Conservation (phyloP, 2,113 vertebrate species). For the Ivindomyrus marchei region DNA sequence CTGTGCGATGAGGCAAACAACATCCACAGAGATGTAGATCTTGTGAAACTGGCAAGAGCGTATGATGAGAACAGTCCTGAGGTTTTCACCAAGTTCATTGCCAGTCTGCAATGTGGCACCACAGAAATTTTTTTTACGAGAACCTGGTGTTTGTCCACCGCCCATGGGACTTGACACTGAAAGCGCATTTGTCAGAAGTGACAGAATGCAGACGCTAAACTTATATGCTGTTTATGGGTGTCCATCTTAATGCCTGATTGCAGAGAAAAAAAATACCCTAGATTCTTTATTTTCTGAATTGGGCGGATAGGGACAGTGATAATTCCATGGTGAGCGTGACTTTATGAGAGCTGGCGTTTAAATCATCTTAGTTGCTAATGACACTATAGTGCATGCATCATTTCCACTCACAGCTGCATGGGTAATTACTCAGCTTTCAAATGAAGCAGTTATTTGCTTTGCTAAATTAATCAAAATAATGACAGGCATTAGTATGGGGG, state of each 20-base stretch:
- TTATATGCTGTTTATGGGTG: not conserved
- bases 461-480: slow-evolving; percentile 17
- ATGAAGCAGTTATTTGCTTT: slow-evolving; percentile 14
- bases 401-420: not conserved
- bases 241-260: not conserved
- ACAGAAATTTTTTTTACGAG: not conserved
- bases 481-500: not conserved
- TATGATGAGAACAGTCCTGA: not conserved
- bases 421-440: not conserved
- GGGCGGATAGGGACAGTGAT: not conserved
- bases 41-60: not conserved
- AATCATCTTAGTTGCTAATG: not conserved
- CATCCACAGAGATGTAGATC: not conserved
- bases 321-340: not conserved
- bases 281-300: not conserved
- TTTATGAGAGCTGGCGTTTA: not conserved
- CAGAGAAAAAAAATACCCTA: not conserved
- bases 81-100: not conserved
- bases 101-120: not conserved
- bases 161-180: not conserved
- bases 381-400: not conserved
- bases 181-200: not conserved
- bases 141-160: not conserved
- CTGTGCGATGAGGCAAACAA: not conserved
- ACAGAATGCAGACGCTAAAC: not conserved